Base-by-base conservation (phyloP, 2,113 vertebrate species). In the Eretmochelys imbricata region DNA sequence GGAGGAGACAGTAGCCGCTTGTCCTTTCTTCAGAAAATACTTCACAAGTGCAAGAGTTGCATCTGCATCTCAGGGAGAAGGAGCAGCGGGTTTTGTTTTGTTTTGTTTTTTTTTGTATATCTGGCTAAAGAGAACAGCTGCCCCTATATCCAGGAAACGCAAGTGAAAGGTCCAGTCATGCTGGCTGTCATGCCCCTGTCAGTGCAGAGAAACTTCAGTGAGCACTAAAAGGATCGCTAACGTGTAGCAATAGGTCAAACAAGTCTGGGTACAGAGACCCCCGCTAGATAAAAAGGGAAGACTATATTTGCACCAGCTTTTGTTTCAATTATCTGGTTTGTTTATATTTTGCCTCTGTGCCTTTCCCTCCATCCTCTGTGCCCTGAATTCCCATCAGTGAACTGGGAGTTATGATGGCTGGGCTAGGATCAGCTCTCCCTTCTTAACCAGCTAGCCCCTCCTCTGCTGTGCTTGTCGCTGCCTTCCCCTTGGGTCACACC, bases 281-380 rank as follows among this genome's bases (percentile, higher is more conserved):
- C 38, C 6, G 42, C 38, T 42, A 27, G 10, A 46, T 76, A 13
- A 27, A 13, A 76, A 46, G 24, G 11, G 27, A 14, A 48, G 65
- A 19, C 20, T 13, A 4, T 76, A 10, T 42, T 27, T 14, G 6
- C 22, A 48, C 11, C 22, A 27, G 38, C 42, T 42, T 75, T 42
- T 38, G 31, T 87, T 89, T 96, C 76, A 87, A 80, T 93, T 79
- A 88, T 91, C 78, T 96, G 76, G 91, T 94, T 94, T 35, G 2
- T 10, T 88, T 92, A 90, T 72, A 48, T 31, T 53, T 42, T 49
- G 38, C 85, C 85, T 46, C 25, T 54, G 59, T 54, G 6, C 59
- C 49, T 82, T 38, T 10, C 46, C 50, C 89, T 89, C 59, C 48
- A 1, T 27, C 57, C n/a, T 53, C 50, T 55, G 12, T 72, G 50